These are phyloP conservation scores for Oryctolagus cuniculus DNA, from an alignment of 2,113 vertebrate genomes.

Conservation along the genomic window mOryCun1.1 NC_091444.1:28596501-28597000, in stretches of 20 bases:
- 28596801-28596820: too few species aligned
- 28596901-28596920: neutral
- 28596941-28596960: neutral
- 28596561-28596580: neutral
- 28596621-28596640: neutral
- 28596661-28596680: neutral
- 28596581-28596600: neutral
- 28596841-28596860: neutral
- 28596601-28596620: neutral
- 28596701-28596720: neutral
- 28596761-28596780: neutral
- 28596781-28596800: neutral
- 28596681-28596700: neutral
- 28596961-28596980: neutral
- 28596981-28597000: neutral
- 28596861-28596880: neutral
- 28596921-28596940: neutral
- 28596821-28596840: accelerated
- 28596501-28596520: neutral
- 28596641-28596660: neutral
- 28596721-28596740: neutral
- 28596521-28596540: neutral
- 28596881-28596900: neutral
- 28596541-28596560: too few species aligned
- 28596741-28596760: neutral